These are phyloP conservation scores for Caloenas nicobarica DNA, from an alignment of 2,113 vertebrate genomes.

Conservation along the genomic window DNA sequence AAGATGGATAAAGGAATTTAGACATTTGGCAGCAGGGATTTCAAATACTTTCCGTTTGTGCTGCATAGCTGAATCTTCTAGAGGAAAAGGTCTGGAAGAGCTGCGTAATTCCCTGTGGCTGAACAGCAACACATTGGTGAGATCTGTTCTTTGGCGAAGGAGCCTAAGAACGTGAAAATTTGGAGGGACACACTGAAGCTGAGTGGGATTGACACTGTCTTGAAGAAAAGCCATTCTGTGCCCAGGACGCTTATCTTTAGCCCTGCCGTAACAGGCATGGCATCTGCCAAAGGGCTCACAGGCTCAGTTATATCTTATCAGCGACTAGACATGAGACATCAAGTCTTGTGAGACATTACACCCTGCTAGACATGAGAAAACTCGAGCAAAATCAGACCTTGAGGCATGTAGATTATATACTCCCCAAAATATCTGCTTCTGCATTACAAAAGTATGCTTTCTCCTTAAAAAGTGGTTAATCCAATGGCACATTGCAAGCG, in stretches of 20 bases:
- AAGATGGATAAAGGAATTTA: not conserved
- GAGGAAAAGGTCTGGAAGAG: not conserved
- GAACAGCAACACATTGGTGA: not conserved
- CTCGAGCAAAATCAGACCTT: not conserved
- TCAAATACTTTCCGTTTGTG: not conserved
- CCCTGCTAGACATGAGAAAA: not conserved
- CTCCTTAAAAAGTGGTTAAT: not conserved
- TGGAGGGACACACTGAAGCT: not conserved
- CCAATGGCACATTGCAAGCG: not conserved
- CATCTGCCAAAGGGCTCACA: rapidly evolving
- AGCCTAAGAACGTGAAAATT: not conserved
- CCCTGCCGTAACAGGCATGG: not conserved
- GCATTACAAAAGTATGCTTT: not conserved
- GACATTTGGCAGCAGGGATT: not conserved
- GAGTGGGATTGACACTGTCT: not conserved
- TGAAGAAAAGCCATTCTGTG: not conserved
- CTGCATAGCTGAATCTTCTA: not conserved
- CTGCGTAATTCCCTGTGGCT: not conserved
- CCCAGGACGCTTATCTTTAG: rapidly evolving
- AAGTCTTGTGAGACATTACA: not conserved
- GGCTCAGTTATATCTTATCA: not conserved
- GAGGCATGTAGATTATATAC: not conserved
- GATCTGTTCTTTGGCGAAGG: not conserved
- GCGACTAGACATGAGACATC: not conserved
- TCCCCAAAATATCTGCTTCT: not conserved